Evolutionary conservation across 1,140 invertebrate species (phyloP).

Genomic region (Augochlora pura): DNA sequence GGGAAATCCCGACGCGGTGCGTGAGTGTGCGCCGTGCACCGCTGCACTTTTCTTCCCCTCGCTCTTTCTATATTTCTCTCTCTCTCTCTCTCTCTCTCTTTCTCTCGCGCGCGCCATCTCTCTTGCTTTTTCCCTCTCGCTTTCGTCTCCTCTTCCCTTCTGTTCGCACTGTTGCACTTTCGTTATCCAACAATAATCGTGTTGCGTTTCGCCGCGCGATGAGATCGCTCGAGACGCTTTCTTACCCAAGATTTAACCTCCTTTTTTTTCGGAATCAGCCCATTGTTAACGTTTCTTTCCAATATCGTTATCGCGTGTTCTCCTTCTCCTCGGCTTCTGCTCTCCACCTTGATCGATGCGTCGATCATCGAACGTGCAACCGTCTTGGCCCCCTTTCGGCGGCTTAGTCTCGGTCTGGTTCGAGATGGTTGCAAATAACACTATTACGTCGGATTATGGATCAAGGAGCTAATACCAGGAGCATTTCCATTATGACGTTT

Average conservation of each 20-base stretch:
- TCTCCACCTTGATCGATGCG: no score
- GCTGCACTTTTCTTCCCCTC: conserved; percentile 25
- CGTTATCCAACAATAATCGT: not conserved
- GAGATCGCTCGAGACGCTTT: conserved; percentile 7
- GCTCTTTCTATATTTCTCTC: not conserved
- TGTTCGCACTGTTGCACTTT: conserved; percentile 31
- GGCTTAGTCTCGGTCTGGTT: no score
- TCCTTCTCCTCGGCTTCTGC: not conserved
- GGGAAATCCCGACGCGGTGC: conserved; percentile 43
- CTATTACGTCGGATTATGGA: no score
- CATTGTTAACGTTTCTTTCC: not conserved
- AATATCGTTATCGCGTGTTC: not conserved
- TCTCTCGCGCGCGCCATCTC: no score
- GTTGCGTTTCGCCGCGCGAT: not conserved
- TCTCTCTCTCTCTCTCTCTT: not conserved
- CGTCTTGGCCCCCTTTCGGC: no score
- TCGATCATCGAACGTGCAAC: no score
- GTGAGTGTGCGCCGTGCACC: conserved; percentile 44
- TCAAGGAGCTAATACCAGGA: no score
- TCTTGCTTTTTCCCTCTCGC: not conserved
- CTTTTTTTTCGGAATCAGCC: not conserved
- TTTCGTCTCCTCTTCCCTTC: not conserved
- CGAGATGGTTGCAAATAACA: no score
- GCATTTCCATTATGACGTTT: no score
- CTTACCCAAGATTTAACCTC: conserved; percentile 14